Evolutionary conservation across 2,888 invertebrate genomes (phyloP).

Genomic region (Nebria salina): DNA sequence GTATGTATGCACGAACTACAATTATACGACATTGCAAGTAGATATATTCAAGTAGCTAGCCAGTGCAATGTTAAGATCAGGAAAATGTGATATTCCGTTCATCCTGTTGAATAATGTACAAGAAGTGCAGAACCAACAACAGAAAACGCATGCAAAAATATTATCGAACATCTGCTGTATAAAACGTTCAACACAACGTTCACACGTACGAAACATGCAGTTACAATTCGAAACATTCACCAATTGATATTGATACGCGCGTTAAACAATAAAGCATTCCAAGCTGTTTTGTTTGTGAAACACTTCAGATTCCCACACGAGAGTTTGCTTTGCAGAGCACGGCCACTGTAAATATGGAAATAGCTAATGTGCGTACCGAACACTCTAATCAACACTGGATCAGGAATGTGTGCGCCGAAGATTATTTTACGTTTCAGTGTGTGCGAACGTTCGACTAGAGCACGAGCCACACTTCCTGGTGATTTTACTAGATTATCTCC

Average conservation of each 20-base stretch:
- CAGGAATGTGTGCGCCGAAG: conserved; percentile 32
- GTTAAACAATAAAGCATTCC: conserved; percentile 14
- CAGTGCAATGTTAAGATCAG: conserved; percentile 30
- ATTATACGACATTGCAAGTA: conserved; percentile 13
- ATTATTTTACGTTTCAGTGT: conserved; percentile 12
- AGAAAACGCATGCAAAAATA: conserved; percentile 34
- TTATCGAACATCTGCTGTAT: conserved; percentile 30
- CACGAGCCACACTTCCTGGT: conserved; percentile 40
- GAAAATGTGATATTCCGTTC: conserved; percentile 23
- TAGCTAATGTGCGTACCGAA: conserved; percentile 16
- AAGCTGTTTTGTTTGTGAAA: neutral
- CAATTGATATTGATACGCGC: conserved; percentile 31
- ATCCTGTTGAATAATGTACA: conserved; percentile 35
- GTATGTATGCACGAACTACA: neutral
- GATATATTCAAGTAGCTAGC: conserved; percentile 37
- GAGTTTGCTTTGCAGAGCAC: neutral
- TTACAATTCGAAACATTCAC: conserved; percentile 20
- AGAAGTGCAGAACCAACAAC: neutral
- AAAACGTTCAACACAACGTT: conserved; percentile 22
- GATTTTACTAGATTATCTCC: conserved; percentile 41
- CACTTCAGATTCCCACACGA: conserved; percentile 15
- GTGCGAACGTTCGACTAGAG: conserved; percentile 24
- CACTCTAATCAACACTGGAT: conserved; percentile 29
- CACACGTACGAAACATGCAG: conserved; percentile 25
- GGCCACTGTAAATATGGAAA: conserved; percentile 23